A percentile compares a stretch with the other conserved stretches of the same genome.
These are phyloP conservation scores for Macroteleia sp. DNA, from an alignment of 2,888 invertebrate genomes.

Conservation along the genomic window DNA sequence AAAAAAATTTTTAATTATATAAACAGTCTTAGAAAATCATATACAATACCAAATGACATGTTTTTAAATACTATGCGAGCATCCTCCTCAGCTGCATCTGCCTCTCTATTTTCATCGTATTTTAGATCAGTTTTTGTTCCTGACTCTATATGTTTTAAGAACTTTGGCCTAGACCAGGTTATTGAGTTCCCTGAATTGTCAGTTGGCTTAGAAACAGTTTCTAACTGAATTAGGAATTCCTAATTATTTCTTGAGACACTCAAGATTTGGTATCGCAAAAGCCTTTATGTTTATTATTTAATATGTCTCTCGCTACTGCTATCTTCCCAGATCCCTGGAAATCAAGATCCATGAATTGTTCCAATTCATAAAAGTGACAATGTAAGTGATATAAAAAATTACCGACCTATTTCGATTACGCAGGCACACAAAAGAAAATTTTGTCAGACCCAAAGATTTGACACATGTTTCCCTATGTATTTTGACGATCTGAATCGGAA, in stretches of 20 bases:
- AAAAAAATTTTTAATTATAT: neutral
- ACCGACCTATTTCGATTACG: neutral
- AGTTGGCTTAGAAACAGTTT: neutral
- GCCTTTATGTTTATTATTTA: slow-evolving; percentile 9
- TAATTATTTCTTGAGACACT: neutral
- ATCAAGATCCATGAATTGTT: slow-evolving; percentile 2
- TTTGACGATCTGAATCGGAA: no score
- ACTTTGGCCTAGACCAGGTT: no score
- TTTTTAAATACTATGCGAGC: neutral
- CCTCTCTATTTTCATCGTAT: neutral
- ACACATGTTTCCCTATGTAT: no score
- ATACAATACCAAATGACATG: neutral
- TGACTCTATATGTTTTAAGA: no score
- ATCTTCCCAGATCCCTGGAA: slow-evolving; percentile 24
- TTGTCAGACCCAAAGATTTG: no score
- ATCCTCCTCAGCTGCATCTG: neutral
- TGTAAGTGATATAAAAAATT: neutral
- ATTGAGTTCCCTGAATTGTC: neutral
- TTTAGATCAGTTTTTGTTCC: neutral
- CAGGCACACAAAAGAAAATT: no score
- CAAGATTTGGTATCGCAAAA: neutral
- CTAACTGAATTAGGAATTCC: neutral
- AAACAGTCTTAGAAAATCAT: neutral
- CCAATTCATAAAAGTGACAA: slow-evolving; percentile 4
- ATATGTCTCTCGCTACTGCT: neutral